phyloP scores from a whole-genome alignment of 2,113 vertebrate species.

The Clarias magur region DNA sequence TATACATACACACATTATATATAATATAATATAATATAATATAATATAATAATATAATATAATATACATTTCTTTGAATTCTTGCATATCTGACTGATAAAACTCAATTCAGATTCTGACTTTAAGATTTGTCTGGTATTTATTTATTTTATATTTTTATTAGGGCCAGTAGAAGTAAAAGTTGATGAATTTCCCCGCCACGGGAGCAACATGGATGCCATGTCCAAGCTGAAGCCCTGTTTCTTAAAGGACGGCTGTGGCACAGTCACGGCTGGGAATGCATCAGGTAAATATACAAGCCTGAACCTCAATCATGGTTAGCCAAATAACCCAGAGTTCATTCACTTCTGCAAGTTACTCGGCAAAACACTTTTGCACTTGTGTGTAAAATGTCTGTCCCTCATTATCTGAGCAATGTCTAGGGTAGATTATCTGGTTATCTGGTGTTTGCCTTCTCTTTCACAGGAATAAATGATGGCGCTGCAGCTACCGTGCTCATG shows the following conservation, averaged over 20 bases:
- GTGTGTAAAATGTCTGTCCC: background rate
- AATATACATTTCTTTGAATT: no score
- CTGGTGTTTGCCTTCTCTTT: conserved; percentile 12
- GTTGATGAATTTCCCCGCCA: conserved; percentile 89
- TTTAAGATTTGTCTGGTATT: background rate
- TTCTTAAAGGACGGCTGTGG: conserved; percentile 87
- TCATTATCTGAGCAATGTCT: background rate
- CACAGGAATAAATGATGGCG: conserved; percentile 91
- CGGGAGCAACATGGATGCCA: conserved; percentile 79
- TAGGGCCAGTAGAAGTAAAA: conserved; percentile 86
- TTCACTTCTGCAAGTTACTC: background rate
- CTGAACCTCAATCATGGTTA: background rate
- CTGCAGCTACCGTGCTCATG: conserved; percentile 92
- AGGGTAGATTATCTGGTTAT: background rate
- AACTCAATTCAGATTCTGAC: no score
- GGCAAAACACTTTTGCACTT: background rate
- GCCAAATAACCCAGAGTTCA: background rate
- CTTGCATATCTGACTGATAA: no score
- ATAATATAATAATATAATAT: no score
- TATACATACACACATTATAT: no score
- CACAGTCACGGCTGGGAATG: conserved; percentile 89
- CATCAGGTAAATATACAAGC: conserved; percentile 79
- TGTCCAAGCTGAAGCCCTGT: conserved; percentile 87
- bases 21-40: no score
- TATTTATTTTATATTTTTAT: conserved; percentile 32